phyloP scores from a whole-genome alignment of 2,113 vertebrate species.

The Phyllopteryx taeniolatus region DNA sequence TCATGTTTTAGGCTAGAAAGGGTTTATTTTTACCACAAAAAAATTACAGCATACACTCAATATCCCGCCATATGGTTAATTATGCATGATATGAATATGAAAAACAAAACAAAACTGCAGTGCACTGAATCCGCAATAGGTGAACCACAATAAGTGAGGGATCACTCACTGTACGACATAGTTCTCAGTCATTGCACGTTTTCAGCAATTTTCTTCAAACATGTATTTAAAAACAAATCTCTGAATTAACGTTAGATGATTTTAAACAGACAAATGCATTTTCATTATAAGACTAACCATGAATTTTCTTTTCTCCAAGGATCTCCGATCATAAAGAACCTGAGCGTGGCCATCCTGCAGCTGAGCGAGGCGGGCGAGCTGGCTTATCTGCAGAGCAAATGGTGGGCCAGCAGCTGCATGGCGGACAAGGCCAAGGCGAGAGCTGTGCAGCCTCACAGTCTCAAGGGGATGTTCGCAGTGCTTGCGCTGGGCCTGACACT shows the following conservation, averaged over 20 bases:
- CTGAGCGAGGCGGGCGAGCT: slow-evolving; percentile 79
- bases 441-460: slow-evolving; percentile 67
- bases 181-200: no score
- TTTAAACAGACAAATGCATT: not conserved
- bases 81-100: no score
- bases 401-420: slow-evolving; percentile 84
- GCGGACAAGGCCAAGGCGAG: slow-evolving; percentile 53
- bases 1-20: no score
- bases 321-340: slow-evolving; percentile 77
- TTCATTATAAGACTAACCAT: not conserved
- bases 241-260: not conserved
- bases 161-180: no score
- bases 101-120: no score
- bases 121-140: no score
- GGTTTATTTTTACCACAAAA: no score
- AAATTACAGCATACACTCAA: no score
- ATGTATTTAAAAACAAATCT: not conserved
- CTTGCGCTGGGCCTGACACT: slow-evolving; percentile 76
- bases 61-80: no score
- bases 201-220: no score
- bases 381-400: slow-evolving; percentile 80
- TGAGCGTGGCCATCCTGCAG: slow-evolving; percentile 81
- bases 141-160: no score
- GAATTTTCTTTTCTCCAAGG: slow-evolving; percentile 51
- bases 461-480: slow-evolving; percentile 82